phyloP scores from a whole-genome alignment of 2,113 vertebrate species.

The Lagopus leucura region DNA sequence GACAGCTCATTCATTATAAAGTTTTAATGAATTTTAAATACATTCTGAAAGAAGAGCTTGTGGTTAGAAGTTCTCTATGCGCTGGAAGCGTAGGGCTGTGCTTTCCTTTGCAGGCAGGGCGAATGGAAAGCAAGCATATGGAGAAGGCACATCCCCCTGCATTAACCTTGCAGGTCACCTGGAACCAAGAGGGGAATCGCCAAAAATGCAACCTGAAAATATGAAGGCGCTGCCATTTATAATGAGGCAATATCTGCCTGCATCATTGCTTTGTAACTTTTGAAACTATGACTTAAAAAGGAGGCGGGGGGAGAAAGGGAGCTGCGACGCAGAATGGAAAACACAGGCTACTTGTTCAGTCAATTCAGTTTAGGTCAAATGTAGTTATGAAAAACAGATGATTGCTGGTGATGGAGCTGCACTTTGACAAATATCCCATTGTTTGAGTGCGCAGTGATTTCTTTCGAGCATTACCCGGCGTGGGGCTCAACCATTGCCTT shows the following conservation, averaged over 20 bases:
- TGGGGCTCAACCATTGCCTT: conserved; percentile 14
- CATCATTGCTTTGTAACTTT: conserved; percentile 32
- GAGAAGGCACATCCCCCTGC: neutral
- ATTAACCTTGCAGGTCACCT: neutral
- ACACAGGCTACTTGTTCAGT: conserved; percentile 78
- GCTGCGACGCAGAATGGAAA: conserved; percentile 56
- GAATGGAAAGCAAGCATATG: neutral
- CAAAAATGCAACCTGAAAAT: conserved; percentile 8
- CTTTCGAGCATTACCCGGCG: conserved; percentile 59
- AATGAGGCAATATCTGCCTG: conserved; percentile 38
- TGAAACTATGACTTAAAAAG: conserved; percentile 24
- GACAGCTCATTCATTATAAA: conserved; percentile 6
- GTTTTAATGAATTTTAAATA: conserved; percentile 47
- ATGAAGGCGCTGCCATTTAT: conserved; percentile 9
- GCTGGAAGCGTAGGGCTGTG: neutral
- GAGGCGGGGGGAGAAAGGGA: neutral
- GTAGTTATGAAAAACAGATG: conserved; percentile 81
- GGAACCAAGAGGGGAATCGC: neutral
- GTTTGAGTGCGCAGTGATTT: conserved; percentile 69
- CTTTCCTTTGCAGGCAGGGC: neutral
- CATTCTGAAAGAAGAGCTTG: neutral
- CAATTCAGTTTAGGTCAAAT: conserved; percentile 72
- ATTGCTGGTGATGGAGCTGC: conserved; percentile 74
- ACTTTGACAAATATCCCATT: conserved; percentile 80
- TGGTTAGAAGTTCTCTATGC: neutral